A percentile compares a stretch with the other conserved stretches of the same genome.
Evolutionary conservation across 1,140 invertebrate species (phyloP).

Genomic region (Aphaenogaster floridana): DNA sequence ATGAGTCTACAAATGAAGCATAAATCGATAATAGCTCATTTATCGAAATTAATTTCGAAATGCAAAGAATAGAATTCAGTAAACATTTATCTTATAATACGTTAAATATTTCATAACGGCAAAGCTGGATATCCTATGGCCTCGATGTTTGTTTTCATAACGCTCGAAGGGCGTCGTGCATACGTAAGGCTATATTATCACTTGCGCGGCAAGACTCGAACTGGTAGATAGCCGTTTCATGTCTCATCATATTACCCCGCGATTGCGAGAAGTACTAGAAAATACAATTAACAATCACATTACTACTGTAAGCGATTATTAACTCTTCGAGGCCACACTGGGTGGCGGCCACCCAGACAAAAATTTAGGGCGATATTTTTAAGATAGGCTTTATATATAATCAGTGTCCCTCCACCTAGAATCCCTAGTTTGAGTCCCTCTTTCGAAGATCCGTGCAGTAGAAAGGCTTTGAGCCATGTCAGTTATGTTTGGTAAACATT

Average conservation of each 20-base stretch:
- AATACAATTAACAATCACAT: background rate
- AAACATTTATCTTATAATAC: conserved; percentile 14
- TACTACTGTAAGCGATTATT: background rate
- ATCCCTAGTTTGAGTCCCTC: too few species aligned
- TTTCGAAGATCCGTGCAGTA: too few species aligned
- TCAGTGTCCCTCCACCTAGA: too few species aligned
- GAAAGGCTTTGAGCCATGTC: too few species aligned
- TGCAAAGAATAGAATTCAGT: background rate
- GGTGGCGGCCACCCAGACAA: too few species aligned
- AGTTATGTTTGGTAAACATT: too few species aligned
- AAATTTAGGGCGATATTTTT: too few species aligned
- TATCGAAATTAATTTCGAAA: background rate
- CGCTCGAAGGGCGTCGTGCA: background rate
- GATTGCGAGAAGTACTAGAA: conserved; percentile 9
- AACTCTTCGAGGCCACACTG: too few species aligned
- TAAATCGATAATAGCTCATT: background rate
- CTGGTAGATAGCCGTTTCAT: background rate
- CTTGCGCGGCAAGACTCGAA: background rate
- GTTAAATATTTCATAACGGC: background rate
- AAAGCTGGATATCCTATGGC: background rate
- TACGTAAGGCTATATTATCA: conserved; percentile 3
- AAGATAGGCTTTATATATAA: too few species aligned
- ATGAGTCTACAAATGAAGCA: background rate
- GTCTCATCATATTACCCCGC: background rate
- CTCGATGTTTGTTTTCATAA: conserved; percentile 9